These are phyloP conservation scores for Panurus biarmicus DNA, from an alignment of 2,113 vertebrate species.

Conservation along the genomic window DNA sequence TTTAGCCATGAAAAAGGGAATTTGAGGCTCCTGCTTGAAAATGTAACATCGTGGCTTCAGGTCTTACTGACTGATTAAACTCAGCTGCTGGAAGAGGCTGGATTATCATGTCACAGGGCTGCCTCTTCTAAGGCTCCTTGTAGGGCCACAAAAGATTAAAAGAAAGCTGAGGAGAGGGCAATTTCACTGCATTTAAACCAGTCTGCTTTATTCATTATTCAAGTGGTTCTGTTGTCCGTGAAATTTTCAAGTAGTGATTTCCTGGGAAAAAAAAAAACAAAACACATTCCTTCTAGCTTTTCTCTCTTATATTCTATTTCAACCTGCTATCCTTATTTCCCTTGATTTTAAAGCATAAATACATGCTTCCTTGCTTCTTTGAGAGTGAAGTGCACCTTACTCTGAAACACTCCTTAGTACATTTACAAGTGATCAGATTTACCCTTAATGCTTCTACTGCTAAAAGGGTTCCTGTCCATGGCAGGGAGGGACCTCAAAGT, in stretches of 20 bases:
- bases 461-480: neutral
- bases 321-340: neutral
- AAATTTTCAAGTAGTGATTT: slow-evolving; percentile 35
- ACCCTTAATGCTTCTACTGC: neutral
- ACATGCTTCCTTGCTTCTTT: neutral
- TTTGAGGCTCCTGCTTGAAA: neutral
- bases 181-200: slow-evolving; percentile 14
- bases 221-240: neutral
- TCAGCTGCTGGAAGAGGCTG: neutral
- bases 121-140: slow-evolving; percentile 24
- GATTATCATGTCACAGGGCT: slow-evolving; percentile 12
- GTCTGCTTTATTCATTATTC: slow-evolving; percentile 21
- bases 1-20: neutral
- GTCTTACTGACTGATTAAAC: neutral
- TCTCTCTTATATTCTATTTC: neutral
- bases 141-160: slow-evolving; percentile 41
- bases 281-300: neutral
- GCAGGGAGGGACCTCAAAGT: neutral
- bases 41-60: neutral
- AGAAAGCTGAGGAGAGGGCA: slow-evolving; percentile 19
- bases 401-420: neutral
- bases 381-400: neutral
- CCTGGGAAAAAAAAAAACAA: neutral
- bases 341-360: neutral
- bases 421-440: neutral